Evolutionary conservation across 2,797 vertebrate genomes (phyloP), one percentile per base, ranked within the genome.

Genomic region (Poliocrania exsul): DNA sequence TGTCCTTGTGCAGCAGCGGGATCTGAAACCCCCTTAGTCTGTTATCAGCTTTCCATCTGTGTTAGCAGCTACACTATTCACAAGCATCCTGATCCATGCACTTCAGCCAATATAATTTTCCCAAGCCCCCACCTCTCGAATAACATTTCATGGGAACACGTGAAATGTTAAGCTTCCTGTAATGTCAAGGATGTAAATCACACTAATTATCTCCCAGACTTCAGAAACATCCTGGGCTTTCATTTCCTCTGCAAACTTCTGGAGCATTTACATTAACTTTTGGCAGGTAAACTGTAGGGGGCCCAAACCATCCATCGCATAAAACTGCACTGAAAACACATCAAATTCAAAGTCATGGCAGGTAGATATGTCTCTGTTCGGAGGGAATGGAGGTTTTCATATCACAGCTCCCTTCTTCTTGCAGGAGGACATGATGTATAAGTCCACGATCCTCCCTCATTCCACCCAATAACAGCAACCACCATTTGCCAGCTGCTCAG

Each of bases 141-240:
- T 74, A 88, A 29, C 15, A 1, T 90, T 95, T 86, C 92, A 70
- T 90, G 93, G 66, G 79, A 97, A 93, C 91, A 95, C 2, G 3
- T 93, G 95, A 97, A 94, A 95, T 85, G 82, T 95, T 88, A 51
- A 94, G 77, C 92, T 96, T 92, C 90, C 77, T 71, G 60, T 95
- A 95, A 97, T 90, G 89, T 64, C 31, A 79, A 83, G 91, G 80
- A 97, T 93, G 94, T 97, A 97, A 98, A 98, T 98, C 97, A 97
- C 57, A 57, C 96, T 95, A 97, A 98, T 97, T 94, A 90, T 97
- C 92, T 97, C 57, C 49, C 64, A 62, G 93, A 93, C 94, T 95
- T 92, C 67, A 91, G 91, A 94, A 96, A 96, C 96, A 94, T 97
- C 96, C 91, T 62, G 92, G 87, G 83, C 94, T 96, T 87, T 93